Conservation (phyloP, 1,140 invertebrate species). For the Ceratina calcarata region DNA sequence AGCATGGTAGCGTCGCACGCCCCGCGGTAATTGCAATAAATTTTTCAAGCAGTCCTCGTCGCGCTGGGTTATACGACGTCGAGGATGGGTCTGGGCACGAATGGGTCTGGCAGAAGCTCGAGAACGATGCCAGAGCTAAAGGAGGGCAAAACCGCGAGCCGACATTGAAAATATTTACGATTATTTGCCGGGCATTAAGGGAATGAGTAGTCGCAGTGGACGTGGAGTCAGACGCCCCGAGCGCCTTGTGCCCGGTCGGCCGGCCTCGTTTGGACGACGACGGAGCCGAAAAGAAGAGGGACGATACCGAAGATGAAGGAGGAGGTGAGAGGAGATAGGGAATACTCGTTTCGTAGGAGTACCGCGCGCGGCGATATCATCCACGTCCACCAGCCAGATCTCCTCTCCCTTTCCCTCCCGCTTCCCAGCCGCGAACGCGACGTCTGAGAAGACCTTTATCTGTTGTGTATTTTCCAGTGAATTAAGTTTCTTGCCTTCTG, state of each 20-base stretch:
- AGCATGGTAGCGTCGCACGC: background rate
- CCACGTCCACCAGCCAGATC: slow-evolving; percentile 8
- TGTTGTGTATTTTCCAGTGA: slow-evolving; percentile 71
- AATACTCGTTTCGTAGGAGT: slow-evolving; percentile 2
- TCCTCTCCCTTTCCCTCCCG: slow-evolving; percentile 18
- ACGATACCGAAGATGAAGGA: background rate
- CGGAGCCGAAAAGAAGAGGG: slow-evolving; percentile 17
- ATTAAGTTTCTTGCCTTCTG: slow-evolving; percentile 71
- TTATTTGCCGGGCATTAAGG: slow-evolving; percentile 60
- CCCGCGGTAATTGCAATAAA: slow-evolving; percentile 52
- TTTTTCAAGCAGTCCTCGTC: slow-evolving; percentile 41
- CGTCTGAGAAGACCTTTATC: slow-evolving; percentile 67
- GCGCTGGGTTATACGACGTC: background rate
- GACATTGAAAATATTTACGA: slow-evolving; percentile 63
- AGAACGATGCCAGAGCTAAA: slow-evolving; percentile 14
- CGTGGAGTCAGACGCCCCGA: slow-evolving; percentile 5
- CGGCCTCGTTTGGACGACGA: slow-evolving; percentile 46
- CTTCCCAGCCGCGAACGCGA: background rate
- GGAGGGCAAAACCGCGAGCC: slow-evolving; percentile 17
- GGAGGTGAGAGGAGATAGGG: background rate
- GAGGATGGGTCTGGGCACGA: background rate
- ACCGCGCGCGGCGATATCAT: too few species aligned
- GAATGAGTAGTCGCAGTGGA: slow-evolving; percentile 29
- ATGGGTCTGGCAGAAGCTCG: background rate
- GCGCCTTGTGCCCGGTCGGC: slow-evolving; percentile 12